Conservation (phyloP, 2,888 invertebrate genomes). For the Coleophora deauratella region DNA sequence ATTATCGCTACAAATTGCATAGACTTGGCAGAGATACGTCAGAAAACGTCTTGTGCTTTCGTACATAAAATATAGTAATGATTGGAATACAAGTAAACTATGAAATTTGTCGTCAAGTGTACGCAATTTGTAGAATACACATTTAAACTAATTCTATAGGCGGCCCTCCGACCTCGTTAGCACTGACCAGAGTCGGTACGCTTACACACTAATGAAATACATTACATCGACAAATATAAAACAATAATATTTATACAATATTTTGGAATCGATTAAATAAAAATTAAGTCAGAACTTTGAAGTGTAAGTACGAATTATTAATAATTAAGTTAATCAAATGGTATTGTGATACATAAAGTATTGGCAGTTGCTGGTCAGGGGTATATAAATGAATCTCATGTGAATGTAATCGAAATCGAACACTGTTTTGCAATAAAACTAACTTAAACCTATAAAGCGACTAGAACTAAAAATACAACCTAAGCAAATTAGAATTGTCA, state of each 20-base stretch:
- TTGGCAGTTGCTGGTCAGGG: too few species aligned
- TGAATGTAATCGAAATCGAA: conserved; percentile 19
- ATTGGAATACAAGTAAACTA: neutral
- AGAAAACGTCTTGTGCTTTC: conserved; percentile 11
- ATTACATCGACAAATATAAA: neutral
- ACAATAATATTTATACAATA: too few species aligned
- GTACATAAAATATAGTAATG: too few species aligned
- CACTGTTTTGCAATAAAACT: conserved; percentile 23
- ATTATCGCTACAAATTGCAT: conserved; percentile 24
- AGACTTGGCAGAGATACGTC: conserved; percentile 20
- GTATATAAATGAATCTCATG: too few species aligned
- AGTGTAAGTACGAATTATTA: too few species aligned
- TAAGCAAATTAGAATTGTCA: conserved; percentile 54
- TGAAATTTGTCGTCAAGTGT: conserved; percentile 2
- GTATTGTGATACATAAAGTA: too few species aligned
- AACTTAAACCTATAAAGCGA: conserved; percentile 55
- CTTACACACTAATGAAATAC: conserved; percentile 32
- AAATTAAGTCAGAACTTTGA: too few species aligned
- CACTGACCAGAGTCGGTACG: conserved; percentile 54
- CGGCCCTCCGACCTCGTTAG: conserved; percentile 57
- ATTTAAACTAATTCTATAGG: conserved; percentile 58
- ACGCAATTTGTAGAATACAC: conserved; percentile 9
- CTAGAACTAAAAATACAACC: conserved; percentile 65
- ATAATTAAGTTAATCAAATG: too few species aligned
- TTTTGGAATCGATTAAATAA: too few species aligned